Evolutionary conservation across 2,888 invertebrate genomes (phyloP).

Genomic region (Acrobasis consociella): DNA sequence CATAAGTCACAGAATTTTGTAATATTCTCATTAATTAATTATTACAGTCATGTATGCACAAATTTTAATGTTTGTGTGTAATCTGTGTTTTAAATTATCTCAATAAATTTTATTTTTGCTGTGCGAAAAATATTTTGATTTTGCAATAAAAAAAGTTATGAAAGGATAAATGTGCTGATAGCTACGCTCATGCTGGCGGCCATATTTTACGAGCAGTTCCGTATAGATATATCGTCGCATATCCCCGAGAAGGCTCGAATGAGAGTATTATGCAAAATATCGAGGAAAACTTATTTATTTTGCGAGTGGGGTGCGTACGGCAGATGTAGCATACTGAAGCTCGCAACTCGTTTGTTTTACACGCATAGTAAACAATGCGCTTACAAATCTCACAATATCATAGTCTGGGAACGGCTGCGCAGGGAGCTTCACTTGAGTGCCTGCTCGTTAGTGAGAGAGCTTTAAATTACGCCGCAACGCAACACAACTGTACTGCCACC

Average conservation of each 20-base stretch:
- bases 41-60: background rate
- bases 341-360: conserved; percentile 40
- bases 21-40: background rate
- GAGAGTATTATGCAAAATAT: conserved; percentile 29
- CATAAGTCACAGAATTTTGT: too few species aligned
- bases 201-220: conserved; percentile 21
- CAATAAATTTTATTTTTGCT: background rate
- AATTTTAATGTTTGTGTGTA: background rate
- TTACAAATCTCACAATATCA: conserved; percentile 70
- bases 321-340: conserved; percentile 37
- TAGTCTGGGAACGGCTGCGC: conserved; percentile 57
- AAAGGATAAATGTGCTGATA: conserved; percentile 16
- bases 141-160: conserved; percentile 16
- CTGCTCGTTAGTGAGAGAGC: conserved; percentile 74
- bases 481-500: conserved; percentile 42
- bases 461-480: conserved; percentile 64
- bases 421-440: conserved; percentile 61
- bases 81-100: background rate
- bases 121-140: conserved; percentile 5
- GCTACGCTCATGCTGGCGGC: conserved; percentile 13
- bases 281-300: conserved; percentile 22
- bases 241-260: conserved; percentile 25
- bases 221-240: conserved; percentile 14
- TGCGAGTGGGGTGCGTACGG: conserved; percentile 21
- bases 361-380: conserved; percentile 60